Base-by-base conservation (phyloP, 2,113 vertebrate genomes). In the Archocentrus centrarchus region DNA sequence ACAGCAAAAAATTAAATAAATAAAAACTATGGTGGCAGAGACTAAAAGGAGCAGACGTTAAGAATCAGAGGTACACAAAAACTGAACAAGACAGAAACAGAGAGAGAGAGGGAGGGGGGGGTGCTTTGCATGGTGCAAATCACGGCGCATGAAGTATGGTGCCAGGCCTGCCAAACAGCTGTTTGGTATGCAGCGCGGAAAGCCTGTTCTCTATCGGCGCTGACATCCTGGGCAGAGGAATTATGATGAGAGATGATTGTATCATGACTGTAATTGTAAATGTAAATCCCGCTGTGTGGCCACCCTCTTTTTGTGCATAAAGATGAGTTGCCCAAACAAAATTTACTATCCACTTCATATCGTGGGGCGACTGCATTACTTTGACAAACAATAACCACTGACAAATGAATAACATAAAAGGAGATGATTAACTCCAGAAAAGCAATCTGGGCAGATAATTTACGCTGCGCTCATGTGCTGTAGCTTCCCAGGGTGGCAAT, bases 361-460 rank as follows among this genome's bases (percentile, higher is more conserved):
- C 77, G 27, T 68, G 78, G 75, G 81, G 89, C 80, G 89, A 87
- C 86, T 79, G 91, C 90, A 91, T 91, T 90, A 92, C 87, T 91
- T 87, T 88, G 92, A 92, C 91, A 93, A 94, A 95, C 93, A 95
- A 95, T 94, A 94, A 93, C 90, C 88, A 77, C 17, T 93, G 94
- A 95, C 93, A 93, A 95, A 95, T 94, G 90, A 93, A 92, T 78
- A 93, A 93, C 93, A 93, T 94, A 93, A 93, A 94, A 92, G 93
- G 87, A 91, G 92, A 95, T 95, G 92, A 96, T 95, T 95, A 95
- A 95, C 91, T 94, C 91, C 79, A 89, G 84, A 90, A 88, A 94
- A 93, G 90, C 91, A 92, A 92, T 92, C 90, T 89, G 84, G 73
- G 83, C 32, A 59, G 85, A 90, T 93, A 81, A 94, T 94, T 94